A percentile compares a stretch with the other conserved stretches of the same genome.
phyloP scores from a whole-genome alignment of 2,888 invertebrate genomes.

The Monopis laevigella region DNA sequence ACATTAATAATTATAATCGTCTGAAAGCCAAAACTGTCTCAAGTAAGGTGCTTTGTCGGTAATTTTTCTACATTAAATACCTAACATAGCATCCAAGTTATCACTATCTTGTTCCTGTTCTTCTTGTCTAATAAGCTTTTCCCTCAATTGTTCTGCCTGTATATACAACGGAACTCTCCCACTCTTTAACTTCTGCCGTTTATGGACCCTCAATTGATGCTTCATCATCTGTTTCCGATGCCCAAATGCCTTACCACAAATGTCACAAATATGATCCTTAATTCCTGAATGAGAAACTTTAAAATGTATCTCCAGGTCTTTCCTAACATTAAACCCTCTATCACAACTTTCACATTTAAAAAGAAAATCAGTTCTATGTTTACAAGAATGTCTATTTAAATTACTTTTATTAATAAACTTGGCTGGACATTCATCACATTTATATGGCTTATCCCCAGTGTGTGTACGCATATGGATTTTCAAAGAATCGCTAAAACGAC shows the following conservation, averaged over 20 bases:
- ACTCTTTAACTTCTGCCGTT: constrained; percentile 41
- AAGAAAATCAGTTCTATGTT: constrained; percentile 37
- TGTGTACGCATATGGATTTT: constrained; percentile 56
- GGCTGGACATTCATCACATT: constrained; percentile 43
- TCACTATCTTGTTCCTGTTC: too few relatives aligned
- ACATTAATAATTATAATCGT: too few relatives aligned
- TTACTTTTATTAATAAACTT: constrained; percentile 51
- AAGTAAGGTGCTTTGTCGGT: too few relatives aligned
- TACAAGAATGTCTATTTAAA: constrained; percentile 43
- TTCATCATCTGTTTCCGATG: constrained; percentile 56
- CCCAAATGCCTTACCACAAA: constrained; percentile 52
- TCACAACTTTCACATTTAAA: constrained; percentile 47
- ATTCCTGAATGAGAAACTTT: constrained; percentile 50
- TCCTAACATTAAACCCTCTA: constrained; percentile 41
- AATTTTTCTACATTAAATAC: too few relatives aligned
- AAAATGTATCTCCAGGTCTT: constrained; percentile 41
- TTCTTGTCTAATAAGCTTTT: too few relatives aligned
- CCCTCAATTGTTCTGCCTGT: constrained; percentile 35
- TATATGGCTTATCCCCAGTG: constrained; percentile 52
- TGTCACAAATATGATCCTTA: constrained; percentile 45
- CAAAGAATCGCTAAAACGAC: constrained; percentile 42
- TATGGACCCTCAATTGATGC: constrained; percentile 51
- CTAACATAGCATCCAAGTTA: too few relatives aligned
- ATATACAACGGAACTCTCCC: constrained; percentile 49
- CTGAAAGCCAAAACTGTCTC: too few relatives aligned